phyloP scores from a whole-genome alignment of 2,113 vertebrate genomes.

The Dasypus novemcinctus region DNA sequence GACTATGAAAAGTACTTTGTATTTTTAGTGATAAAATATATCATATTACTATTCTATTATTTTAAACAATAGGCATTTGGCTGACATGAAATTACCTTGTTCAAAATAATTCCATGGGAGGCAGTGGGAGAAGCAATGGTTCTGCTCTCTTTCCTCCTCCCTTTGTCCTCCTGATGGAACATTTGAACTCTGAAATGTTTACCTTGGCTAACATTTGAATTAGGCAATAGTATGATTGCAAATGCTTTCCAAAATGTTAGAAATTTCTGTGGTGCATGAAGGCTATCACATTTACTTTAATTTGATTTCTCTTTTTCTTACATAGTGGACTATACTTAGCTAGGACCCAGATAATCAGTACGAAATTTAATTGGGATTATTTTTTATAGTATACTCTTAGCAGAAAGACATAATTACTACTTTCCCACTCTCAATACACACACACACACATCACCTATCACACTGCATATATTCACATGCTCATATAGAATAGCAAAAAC shows the following conservation, averaged over 20 bases:
- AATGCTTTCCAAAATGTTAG: background rate
- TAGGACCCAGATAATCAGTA: background rate
- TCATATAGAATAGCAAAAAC: background rate
- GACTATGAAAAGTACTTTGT: background rate
- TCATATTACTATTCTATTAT: background rate
- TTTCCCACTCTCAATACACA: background rate
- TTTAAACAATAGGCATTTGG: background rate
- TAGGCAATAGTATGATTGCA: background rate
- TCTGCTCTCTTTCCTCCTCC: background rate
- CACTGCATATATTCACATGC: background rate
- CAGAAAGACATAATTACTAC: background rate
- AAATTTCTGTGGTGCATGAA: background rate
- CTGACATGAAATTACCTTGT: background rate
- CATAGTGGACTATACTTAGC: background rate
- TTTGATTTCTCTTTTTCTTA: background rate
- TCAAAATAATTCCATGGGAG: background rate
- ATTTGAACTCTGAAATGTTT: background rate
- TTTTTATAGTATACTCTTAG: background rate
- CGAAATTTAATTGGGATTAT: background rate
- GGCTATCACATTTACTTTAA: background rate
- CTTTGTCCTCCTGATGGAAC: background rate
- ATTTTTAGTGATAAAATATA: background rate
- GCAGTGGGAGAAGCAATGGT: no score
- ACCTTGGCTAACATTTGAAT: background rate
- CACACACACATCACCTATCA: no score